Conservation (phyloP, 2,797 vertebrate genomes). For the Odontamblyopus rebecca region DNA sequence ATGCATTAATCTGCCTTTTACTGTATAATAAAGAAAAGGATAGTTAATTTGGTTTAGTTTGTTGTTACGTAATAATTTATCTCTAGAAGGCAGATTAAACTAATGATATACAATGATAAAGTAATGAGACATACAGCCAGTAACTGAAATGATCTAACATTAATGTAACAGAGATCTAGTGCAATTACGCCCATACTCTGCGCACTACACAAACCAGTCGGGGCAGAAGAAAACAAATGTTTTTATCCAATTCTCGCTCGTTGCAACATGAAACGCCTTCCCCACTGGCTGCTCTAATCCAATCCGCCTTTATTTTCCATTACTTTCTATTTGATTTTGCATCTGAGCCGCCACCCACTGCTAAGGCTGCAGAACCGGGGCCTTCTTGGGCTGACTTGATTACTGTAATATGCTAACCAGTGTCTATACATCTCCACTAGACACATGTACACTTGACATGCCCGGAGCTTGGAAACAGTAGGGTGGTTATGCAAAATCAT, state of each 20-base stretch:
- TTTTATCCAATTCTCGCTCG: constrained; percentile 59
- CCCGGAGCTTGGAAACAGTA: neutral
- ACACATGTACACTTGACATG: constrained; percentile 19
- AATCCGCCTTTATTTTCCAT: constrained; percentile 68
- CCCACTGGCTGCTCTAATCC: constrained; percentile 57
- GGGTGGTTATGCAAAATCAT: neutral
- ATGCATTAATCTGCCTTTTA: constrained; percentile 4
- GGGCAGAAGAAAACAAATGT: constrained; percentile 51
- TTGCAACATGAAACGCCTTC: constrained; percentile 57
- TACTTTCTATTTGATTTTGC: constrained; percentile 71
- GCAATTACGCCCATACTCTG: constrained; percentile 17
- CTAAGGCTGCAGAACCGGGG: constrained; percentile 33
- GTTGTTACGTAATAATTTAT: neutral
- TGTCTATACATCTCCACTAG: constrained; percentile 32
- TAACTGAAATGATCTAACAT: neutral
- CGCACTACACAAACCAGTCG: constrained; percentile 28
- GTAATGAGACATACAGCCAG: neutral
- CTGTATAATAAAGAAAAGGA: constrained; percentile 1
- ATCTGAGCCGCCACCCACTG: constrained; percentile 66
- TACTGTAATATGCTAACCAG: constrained; percentile 61
- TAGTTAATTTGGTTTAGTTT: neutral
- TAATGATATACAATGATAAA: neutral
- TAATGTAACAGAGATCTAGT: constrained; percentile 16
- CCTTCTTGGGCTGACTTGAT: constrained; percentile 50
- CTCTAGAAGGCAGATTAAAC: neutral